Percentiles rank a stretch among this genome's conserved stretches.
These are phyloP conservation scores for Thaumatotibia leucotreta DNA, from an alignment of 1,140 invertebrate genomes.

Conservation along the genomic window DNA sequence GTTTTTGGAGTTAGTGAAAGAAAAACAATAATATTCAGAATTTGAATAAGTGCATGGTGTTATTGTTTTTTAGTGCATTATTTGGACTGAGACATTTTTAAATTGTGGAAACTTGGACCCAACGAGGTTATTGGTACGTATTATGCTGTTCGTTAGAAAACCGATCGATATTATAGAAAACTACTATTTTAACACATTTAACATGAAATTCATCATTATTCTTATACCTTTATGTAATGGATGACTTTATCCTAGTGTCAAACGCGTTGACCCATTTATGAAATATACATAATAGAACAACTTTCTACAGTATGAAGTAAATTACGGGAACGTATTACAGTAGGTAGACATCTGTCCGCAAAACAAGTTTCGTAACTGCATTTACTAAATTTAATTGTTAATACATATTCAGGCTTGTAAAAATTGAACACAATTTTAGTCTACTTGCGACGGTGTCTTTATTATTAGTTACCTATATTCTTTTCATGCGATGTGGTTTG, in stretches of 20 bases:
- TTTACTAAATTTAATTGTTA: not conserved
- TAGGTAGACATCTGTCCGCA: not conserved
- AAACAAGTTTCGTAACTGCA: constrained; percentile 6
- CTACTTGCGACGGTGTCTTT: too few species aligned
- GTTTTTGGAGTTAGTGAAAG: constrained; percentile 30
- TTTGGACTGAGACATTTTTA: not conserved
- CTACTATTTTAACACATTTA: constrained; percentile 29
- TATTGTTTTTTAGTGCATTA: constrained; percentile 18
- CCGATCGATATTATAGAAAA: constrained; percentile 65
- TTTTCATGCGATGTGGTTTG: not conserved
- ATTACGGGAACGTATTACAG: constrained; percentile 2
- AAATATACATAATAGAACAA: constrained; percentile 12
- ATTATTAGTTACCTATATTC: not conserved
- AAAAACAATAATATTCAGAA: constrained; percentile 15
- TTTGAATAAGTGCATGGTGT: constrained; percentile 12
- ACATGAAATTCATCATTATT: not conserved
- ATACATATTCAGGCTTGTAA: not conserved
- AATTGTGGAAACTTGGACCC: not conserved
- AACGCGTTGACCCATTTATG: constrained; percentile 30
- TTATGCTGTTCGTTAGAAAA: constrained; percentile 23
- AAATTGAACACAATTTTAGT: not conserved
- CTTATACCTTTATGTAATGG: not conserved
- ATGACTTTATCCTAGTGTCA: not conserved
- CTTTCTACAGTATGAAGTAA: constrained; percentile 23
- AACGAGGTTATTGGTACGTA: constrained; percentile 32